Conservation (phyloP, 2,113 vertebrate genomes). For the Semnornis frantzii region DNA sequence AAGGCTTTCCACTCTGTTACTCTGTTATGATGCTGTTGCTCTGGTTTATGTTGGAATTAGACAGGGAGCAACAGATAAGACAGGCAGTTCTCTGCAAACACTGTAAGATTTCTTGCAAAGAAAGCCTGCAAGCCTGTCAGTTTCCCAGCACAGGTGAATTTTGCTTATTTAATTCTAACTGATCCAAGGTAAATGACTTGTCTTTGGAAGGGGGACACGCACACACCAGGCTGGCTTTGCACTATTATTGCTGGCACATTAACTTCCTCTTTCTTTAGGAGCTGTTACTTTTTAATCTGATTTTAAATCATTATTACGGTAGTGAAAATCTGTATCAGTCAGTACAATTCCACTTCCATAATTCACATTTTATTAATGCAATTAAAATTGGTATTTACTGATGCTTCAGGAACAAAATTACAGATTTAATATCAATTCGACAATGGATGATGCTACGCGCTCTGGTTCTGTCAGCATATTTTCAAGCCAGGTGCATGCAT, state of each 20-base stretch:
- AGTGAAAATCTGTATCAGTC: conserved; percentile 12
- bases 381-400: conserved; percentile 52
- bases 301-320: conserved; percentile 28
- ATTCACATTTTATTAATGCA: conserved; percentile 51
- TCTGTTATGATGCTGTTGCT: neutral
- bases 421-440: conserved; percentile 42
- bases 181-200: neutral
- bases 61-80: neutral
- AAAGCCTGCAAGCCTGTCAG: neutral
- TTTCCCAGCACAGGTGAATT: neutral
- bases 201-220: neutral
- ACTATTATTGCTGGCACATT: neutral
- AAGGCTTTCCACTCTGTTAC: neutral
- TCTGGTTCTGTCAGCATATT: conserved; percentile 42
- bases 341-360: conserved; percentile 2
- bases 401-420: conserved; percentile 39
- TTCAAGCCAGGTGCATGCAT: conserved; percentile 23
- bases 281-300: conserved; percentile 19
- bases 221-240: neutral
- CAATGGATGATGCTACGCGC: conserved; percentile 1
- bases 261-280: conserved; percentile 14
- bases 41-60: neutral
- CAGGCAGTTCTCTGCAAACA: neutral
- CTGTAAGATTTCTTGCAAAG: neutral
- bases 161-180: neutral